phyloP scores from a whole-genome alignment of 1,140 invertebrate species.

The Bombyx mandarina region DNA sequence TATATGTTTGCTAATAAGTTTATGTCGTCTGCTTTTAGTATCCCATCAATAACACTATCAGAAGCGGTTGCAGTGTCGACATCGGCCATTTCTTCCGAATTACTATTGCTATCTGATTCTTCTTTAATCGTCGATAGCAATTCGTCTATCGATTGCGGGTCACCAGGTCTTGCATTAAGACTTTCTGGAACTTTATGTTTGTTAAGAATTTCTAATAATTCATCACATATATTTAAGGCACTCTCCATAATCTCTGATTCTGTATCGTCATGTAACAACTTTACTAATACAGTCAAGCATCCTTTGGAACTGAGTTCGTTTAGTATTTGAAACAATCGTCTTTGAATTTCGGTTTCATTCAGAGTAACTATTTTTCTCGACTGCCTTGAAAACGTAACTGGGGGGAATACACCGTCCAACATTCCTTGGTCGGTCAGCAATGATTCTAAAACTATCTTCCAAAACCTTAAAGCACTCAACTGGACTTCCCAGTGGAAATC shows the following conservation, averaged over 20 bases:
- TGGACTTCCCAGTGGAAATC: slow-evolving; percentile 88
- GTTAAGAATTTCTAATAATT: slow-evolving; percentile 73
- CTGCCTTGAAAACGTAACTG: slow-evolving; percentile 83
- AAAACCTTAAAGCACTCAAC: slow-evolving; percentile 78
- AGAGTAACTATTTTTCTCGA: slow-evolving; percentile 82
- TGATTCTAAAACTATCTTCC: slow-evolving; percentile 77
- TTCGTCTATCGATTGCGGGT: slow-evolving; percentile 34
- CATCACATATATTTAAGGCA: slow-evolving; percentile 71
- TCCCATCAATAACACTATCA: slow-evolving; percentile 56
- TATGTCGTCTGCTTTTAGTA: slow-evolving; percentile 49
- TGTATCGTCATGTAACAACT: slow-evolving; percentile 77
- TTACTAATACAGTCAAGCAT: slow-evolving; percentile 77
- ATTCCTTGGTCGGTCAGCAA: slow-evolving; percentile 81
- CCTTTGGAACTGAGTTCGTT: slow-evolving; percentile 75
- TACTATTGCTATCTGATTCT: slow-evolving; percentile 7
- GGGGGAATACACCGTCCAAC: slow-evolving; percentile 83
- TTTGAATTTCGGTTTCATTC: slow-evolving; percentile 77
- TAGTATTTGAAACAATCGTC: slow-evolving; percentile 76
- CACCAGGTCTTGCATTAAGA: slow-evolving; percentile 27
- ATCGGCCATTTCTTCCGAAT: slow-evolving; percentile 14
- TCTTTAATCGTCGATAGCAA: slow-evolving; percentile 33
- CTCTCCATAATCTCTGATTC: slow-evolving; percentile 79
- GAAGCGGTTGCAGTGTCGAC: slow-evolving; percentile 4
- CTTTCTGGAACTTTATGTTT: slow-evolving; percentile 71
- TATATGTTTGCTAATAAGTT: slow-evolving; percentile 55